Conservation (phyloP, 2,888 invertebrate genomes). For the Lepidocyrtoides sp. region DNA sequence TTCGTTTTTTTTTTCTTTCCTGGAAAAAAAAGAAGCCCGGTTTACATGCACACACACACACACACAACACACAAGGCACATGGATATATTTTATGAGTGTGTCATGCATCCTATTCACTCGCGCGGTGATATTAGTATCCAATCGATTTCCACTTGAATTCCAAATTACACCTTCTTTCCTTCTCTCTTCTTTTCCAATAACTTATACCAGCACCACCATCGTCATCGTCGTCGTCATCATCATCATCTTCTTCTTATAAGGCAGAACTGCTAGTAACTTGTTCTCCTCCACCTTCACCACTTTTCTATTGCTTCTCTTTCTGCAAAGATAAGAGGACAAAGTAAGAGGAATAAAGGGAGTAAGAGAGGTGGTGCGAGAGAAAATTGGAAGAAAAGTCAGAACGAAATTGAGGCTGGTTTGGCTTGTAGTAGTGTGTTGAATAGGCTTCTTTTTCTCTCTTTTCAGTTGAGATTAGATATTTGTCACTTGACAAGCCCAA, state of each 20-base stretch:
- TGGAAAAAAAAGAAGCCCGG: no score
- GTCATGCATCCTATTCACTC: not conserved
- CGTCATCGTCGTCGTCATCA: no score
- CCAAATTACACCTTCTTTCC: constrained; percentile 43
- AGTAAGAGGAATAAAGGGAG: no score
- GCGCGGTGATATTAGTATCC: constrained; percentile 48
- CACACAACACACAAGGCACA: not conserved
- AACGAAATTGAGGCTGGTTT: constrained; percentile 18
- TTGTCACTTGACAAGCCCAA: constrained; percentile 77
- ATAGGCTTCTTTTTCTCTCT: constrained; percentile 2
- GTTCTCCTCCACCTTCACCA: no score
- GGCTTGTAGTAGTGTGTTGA: constrained; percentile 7
- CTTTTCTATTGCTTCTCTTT: no score
- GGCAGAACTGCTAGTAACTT: no score
- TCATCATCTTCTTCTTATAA: no score
- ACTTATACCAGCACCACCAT: not conserved
- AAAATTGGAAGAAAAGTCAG: constrained; percentile 53
- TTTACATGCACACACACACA: no score
- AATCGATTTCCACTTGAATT: constrained; percentile 79
- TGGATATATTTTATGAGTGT: constrained; percentile 47
- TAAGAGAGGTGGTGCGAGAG: not conserved
- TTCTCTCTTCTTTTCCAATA: no score
- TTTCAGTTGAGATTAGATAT: constrained; percentile 70
- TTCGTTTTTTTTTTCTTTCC: constrained; percentile 6
- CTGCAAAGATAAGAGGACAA: constrained; percentile 1